These are phyloP conservation scores for Hyles lineata DNA, from an alignment of 2,888 invertebrate genomes.

Conservation along the genomic window DNA sequence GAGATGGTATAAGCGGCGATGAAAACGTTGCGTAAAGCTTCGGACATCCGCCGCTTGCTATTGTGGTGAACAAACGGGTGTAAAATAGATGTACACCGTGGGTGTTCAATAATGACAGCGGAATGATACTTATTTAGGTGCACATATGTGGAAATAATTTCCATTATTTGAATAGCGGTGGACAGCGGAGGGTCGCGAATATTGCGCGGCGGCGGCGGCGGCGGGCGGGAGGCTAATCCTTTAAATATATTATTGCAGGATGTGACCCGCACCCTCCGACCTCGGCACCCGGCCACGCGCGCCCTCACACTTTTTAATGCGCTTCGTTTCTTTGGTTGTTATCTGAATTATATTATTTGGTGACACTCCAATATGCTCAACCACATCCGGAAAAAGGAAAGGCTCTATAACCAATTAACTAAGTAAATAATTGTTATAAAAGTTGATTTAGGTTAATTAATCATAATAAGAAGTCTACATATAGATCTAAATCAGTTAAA, in stretches of 20 bases:
- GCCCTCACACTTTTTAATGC: constrained; percentile 72
- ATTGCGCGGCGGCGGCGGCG: constrained; percentile 67
- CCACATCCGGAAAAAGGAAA: background rate
- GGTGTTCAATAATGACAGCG: constrained; percentile 77
- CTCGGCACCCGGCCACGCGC: constrained; percentile 41
- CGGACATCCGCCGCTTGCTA: constrained; percentile 57
- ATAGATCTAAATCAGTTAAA: too few relatives aligned
- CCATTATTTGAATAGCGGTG: constrained; percentile 82
- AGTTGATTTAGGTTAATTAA: too few relatives aligned
- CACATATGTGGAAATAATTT: constrained; percentile 84
- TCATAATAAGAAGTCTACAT: too few relatives aligned
- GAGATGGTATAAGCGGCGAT: constrained; percentile 10
- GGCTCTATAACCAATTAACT: too few relatives aligned
- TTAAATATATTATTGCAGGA: constrained; percentile 84
- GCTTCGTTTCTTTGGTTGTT: constrained; percentile 12
- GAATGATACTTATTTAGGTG: constrained; percentile 83
- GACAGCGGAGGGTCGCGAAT: constrained; percentile 72
- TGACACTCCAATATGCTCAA: background rate
- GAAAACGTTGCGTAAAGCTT: constrained; percentile 44
- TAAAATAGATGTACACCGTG: constrained; percentile 71
- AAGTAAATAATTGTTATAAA: too few relatives aligned
- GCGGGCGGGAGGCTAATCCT: constrained; percentile 71
- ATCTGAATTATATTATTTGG: background rate
- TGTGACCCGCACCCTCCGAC: constrained; percentile 71
- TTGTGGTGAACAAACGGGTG: constrained; percentile 69